Percentiles rank a stretch among this genome's conserved stretches.
Conservation (phyloP, 2,888 invertebrate genomes). For the Drosophila monieri region DNA sequence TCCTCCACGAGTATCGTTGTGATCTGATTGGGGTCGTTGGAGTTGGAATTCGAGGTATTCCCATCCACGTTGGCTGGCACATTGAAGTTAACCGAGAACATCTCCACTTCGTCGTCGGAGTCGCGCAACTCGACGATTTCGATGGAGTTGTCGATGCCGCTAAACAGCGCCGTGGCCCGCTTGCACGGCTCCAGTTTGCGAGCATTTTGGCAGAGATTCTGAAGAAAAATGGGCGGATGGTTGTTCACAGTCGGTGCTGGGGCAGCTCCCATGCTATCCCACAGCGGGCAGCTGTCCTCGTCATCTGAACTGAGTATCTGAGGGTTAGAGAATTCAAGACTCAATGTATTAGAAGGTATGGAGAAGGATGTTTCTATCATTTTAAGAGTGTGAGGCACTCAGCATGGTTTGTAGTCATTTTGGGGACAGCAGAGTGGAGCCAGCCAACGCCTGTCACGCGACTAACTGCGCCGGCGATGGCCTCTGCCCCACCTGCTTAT, state of each 20-base stretch:
- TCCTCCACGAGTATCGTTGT: conserved; percentile 44
- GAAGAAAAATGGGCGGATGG: conserved; percentile 63
- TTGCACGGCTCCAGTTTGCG: conserved; percentile 59
- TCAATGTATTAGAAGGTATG: background rate
- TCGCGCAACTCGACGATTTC: conserved; percentile 66
- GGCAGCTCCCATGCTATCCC: conserved; percentile 20
- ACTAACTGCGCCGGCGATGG: conserved; percentile 69
- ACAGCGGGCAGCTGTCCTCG: conserved; percentile 49
- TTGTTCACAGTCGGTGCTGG: conserved; percentile 27
- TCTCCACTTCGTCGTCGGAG: conserved; percentile 67
- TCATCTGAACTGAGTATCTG: conserved; percentile 69
- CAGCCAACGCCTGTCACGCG: conserved; percentile 47
- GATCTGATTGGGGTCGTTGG: conserved; percentile 43
- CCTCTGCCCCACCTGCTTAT: conserved; percentile 15
- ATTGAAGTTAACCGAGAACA: conserved; percentile 68
- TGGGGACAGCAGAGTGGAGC: conserved; percentile 31
- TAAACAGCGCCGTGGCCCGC: conserved; percentile 63
- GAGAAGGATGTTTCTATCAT: accelerated
- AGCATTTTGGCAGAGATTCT: conserved; percentile 59
- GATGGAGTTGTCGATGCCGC: conserved; percentile 58
- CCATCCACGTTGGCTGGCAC: conserved; percentile 67
- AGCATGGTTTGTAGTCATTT: conserved; percentile 68
- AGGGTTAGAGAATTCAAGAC: background rate
- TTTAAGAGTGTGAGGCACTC: conserved; percentile 31
- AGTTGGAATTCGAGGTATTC: conserved; percentile 40